Evolutionary conservation across 1,140 invertebrate genomes (phyloP).

Genomic region (Episyrphus balteatus): DNA sequence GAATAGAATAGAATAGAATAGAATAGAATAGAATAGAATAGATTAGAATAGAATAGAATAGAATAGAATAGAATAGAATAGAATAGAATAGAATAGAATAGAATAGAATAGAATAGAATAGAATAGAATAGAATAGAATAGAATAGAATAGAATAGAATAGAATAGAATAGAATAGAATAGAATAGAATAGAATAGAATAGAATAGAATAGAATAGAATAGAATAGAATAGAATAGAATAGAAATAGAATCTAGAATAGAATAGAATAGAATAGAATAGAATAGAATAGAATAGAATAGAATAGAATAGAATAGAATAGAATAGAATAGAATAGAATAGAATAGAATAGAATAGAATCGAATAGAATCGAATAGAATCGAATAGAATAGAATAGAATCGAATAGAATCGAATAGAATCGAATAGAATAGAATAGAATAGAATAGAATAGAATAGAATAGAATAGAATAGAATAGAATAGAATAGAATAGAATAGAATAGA

Average conservation of each 20-base stretch:
- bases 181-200: slow-evolving; percentile 1
- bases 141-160: not conserved
- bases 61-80: not conserved
- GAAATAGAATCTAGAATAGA: slow-evolving; percentile 11
- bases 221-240: slow-evolving; percentile 10
- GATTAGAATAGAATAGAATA: not conserved
- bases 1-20: not conserved
- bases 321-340: slow-evolving; percentile 11
- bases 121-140: not conserved
- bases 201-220: not conserved
- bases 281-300: slow-evolving; percentile 12
- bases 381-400: slow-evolving; percentile 2
- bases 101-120: not conserved
- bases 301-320: slow-evolving; percentile 9
- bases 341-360: slow-evolving; percentile 12
- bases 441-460: slow-evolving; percentile 12
- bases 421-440: slow-evolving; percentile 12
- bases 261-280: slow-evolving; percentile 12
- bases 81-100: not conserved
- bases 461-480: slow-evolving; percentile 12
- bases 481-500: slow-evolving; percentile 11
- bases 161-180: slow-evolving; percentile 1
- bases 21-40: not conserved
- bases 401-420: slow-evolving; percentile 10
- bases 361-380: slow-evolving; percentile 3